Evolutionary conservation across 2,888 invertebrate genomes (phyloP), one percentile per base, ranked within the genome.

Genomic region (Cryptosula pallasiana): DNA sequence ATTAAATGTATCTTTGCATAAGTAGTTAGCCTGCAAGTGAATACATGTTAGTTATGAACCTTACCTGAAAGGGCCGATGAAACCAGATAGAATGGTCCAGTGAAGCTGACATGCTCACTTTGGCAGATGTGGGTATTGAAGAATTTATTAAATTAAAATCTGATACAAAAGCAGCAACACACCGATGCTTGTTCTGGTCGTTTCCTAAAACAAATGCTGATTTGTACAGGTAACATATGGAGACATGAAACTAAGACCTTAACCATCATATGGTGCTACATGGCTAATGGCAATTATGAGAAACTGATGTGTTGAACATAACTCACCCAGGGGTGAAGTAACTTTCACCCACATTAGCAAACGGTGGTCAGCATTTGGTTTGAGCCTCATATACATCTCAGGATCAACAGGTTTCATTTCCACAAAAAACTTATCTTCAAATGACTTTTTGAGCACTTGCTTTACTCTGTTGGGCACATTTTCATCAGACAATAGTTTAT

Each of bases 51-150:
- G 45, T 20, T 45, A 20, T 5, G 20, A 45, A 13, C 5, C 63
- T 34, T 32, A 63, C 63, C n/a, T 32, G 25, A 5, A 63, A 32
- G 58, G 79, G 78, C 5, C 81, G 79, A 77, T 86, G 86, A 77
- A 86, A 86, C 86, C 86, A 86, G 74, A 86, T 80, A 35, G 82
- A 80, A 75, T 86, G 86, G 74, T 86, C 86, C 55, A 86, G 77
- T 0, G 85, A 85, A 1, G 82, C 78, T 71, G 83, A 80, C 78
- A 83, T 81, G 74, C 0, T 79, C 20, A 20, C 9, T 45, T 45
- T 5, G 77, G 9, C 63, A 13, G 63, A 5, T 32, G 63, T 29
- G 27, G 63, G 13, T 2, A 63, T 63, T 0, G 82, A 78, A 0
- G 82, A 79, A 5, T 79, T 79, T 2, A 85, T 77, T 16, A 85